Evolutionary conservation across 2,113 vertebrate species (phyloP), one percentile per base, ranked within the genome.

Genomic region (Oxyura jamaicensis): DNA sequence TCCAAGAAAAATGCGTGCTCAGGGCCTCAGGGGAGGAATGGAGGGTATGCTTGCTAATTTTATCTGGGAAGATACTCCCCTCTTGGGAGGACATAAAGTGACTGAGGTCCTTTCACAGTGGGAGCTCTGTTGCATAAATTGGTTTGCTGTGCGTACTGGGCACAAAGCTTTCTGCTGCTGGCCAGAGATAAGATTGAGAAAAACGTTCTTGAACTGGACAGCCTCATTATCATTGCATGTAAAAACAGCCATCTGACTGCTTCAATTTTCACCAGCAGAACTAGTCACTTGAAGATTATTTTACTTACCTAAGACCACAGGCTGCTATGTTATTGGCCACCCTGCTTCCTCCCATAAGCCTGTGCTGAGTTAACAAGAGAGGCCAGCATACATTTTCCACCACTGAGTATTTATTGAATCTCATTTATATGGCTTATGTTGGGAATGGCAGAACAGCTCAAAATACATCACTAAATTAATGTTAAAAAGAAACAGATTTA

Each of bases 271-370:
- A 60, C 66, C 48, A 22, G 3, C 23, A 52, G 35, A 72, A 73
- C 26, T 29, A 31, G 36, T 48, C 3, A 3, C 28, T 48, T 69
- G 3, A 33, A 39, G 29, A 18, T 69, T 48, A 13, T 75, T 68
- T 85, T 88, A 55, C 46, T 85, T 35, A 62, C 35, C 33, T 63
- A 21, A 58, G 23, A 44, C 42, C 58, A 55, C 31, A 62, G 29
- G 6, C 20, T 65, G 0, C 29, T 29, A 2, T 9, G 3, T 16
- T 20, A 73, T 66, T 59, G 50, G 22, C 18, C 26, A 19, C 0
- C 0, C 86, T 79, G 7, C 26, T 62, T 66, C 26, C 13, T 81
- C 13, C 28, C 7, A 3, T 48, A 8, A 35, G 29, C 55, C 23
- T 56, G 17, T 56, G 76, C 39, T 77, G 66, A 50, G 25, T 5